Conservation (phyloP, 2,113 vertebrate genomes). For the Illadopsis cleaveri region DNA sequence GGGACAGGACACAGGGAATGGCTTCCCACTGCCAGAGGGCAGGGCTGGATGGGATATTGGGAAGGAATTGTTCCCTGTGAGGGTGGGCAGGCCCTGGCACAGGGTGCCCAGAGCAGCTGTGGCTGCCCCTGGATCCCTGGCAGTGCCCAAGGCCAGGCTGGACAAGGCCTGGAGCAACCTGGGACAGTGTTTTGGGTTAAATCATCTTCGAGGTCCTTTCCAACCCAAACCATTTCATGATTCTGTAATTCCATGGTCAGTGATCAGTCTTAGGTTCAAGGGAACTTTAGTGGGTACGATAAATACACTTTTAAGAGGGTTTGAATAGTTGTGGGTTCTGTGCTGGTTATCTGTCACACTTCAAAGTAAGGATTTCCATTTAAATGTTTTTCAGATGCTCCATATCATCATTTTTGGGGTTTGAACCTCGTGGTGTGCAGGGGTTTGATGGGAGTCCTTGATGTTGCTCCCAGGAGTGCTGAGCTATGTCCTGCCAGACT, state of each 20-base stretch:
- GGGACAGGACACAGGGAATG: not conserved
- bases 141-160: rapidly evolving
- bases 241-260: not conserved
- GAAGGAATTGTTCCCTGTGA: rapidly evolving
- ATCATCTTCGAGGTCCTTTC: not conserved
- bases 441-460: not conserved
- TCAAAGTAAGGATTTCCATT: not conserved
- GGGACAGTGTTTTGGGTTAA: not conserved
- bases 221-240: not conserved
- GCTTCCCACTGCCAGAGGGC: not conserved
- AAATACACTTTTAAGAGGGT: not conserved
- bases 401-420: not conserved
- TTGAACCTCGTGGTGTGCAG: rapidly evolving
- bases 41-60: not conserved
- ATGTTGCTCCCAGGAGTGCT: not conserved
- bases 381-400: not conserved
- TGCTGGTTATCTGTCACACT: not conserved
- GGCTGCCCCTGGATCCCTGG: not conserved
- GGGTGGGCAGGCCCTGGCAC: not conserved
- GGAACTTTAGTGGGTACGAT: not conserved
- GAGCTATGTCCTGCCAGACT: not conserved
- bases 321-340: not conserved
- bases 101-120: not conserved
- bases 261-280: not conserved
- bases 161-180: rapidly evolving